Percentiles rank a stretch among this genome's conserved stretches.
These are phyloP conservation scores for Xiphorhynchus erythropygius DNA, from an alignment of 2,797 vertebrate species.

Conservation along the genomic window DNA sequence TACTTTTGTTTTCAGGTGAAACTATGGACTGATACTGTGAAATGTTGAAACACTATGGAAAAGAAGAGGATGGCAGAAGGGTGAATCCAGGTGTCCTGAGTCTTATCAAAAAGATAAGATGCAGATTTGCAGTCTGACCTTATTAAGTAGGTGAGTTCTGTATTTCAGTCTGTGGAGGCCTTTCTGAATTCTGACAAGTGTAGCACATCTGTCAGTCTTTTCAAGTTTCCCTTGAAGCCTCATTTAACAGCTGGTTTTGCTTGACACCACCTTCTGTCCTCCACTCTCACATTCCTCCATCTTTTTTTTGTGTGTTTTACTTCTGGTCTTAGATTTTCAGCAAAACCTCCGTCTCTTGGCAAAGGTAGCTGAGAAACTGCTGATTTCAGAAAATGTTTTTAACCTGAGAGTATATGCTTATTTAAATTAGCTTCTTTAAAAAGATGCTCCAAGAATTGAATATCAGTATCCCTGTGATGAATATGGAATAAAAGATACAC, in stretches of 20 bases:
- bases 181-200: slow-evolving; percentile 4
- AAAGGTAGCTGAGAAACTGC: neutral
- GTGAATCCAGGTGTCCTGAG: neutral
- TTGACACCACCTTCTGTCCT: neutral
- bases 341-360: neutral
- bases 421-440: neutral
- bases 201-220: slow-evolving; percentile 42
- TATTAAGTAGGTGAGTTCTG: neutral
- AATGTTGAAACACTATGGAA: neutral
- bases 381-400: neutral
- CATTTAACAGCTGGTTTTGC: neutral
- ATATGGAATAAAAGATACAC: neutral
- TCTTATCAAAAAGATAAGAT: neutral
- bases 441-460: neutral
- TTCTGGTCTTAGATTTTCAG: neutral
- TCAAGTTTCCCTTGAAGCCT: neutral
- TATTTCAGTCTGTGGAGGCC: neutral
- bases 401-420: neutral
- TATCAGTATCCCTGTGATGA: neutral
- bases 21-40: neutral
- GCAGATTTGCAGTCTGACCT: neutral
- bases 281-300: neutral
- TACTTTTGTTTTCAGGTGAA: neutral
- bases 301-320: neutral
- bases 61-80: neutral